These are phyloP conservation scores for Noturus placidus DNA, from an alignment of 2,113 vertebrate genomes.

Conservation along the genomic window DNA sequence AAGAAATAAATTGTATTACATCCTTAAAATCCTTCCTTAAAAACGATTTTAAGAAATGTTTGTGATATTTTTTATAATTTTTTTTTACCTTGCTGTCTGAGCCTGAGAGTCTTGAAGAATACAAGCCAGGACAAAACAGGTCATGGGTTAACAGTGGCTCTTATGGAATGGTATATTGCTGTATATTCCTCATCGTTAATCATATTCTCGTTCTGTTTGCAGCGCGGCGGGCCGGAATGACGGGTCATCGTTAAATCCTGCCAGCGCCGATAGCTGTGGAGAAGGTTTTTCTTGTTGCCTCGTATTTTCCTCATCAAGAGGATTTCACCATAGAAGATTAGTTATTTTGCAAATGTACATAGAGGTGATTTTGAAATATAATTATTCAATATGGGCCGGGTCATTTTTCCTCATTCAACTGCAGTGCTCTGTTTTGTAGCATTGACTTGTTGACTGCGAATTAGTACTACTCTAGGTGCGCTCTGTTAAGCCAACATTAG, in stretches of 20 bases:
- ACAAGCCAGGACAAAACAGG: not conserved
- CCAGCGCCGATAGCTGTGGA: slow-evolving; percentile 57
- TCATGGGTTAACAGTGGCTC: not conserved
- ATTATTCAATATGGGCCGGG: not conserved
- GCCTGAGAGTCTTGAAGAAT: not conserved
- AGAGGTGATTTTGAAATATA: slow-evolving; percentile 53
- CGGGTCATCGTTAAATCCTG: slow-evolving; percentile 15
- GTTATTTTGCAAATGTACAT: slow-evolving; percentile 66
- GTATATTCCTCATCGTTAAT: not conserved
- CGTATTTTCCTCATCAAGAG: slow-evolving; percentile 53
- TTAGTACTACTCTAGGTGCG: not conserved
- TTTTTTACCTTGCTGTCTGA: not conserved
- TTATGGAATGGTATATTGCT: not conserved
- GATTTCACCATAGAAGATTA: slow-evolving; percentile 58
- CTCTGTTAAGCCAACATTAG: not conserved
- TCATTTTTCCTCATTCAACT: slow-evolving; percentile 4
- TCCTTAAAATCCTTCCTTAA: no score
- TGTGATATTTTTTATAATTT: not conserved
- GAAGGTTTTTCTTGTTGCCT: slow-evolving; percentile 50
- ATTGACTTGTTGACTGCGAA: not conserved
- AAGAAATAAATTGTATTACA: not conserved
- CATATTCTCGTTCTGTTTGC: slow-evolving; percentile 22
- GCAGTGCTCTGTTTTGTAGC: slow-evolving; percentile 18
- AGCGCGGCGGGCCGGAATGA: slow-evolving; percentile 79
- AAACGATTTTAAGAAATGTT: not conserved